Base-by-base conservation (phyloP, 2,113 vertebrate species). In the Corythoichthys intestinalis region DNA sequence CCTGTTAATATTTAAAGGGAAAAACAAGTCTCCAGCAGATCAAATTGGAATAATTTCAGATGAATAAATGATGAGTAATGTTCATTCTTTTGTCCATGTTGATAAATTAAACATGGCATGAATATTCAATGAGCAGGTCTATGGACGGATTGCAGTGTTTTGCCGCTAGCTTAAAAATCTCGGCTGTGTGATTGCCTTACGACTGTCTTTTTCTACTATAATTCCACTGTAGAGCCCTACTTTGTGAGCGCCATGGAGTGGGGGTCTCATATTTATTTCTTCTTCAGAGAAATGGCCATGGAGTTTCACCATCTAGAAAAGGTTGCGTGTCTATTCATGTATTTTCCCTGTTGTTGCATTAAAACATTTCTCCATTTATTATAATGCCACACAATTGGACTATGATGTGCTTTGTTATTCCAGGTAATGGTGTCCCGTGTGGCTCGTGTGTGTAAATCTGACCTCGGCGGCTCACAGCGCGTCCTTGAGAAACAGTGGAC, bases 401-500 rank as follows among this genome's bases (percentile, higher is more conserved):
- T 38, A 0, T 61, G 13, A 34, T 0, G 0, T 9, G 49, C 10
- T 2, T 11, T 58, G 11, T 66, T 52, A 4, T 48, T 9, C 0
- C 56, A 99, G 97, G 94, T 98, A 80, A 94, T 98, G 91, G 95
- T 99, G 77, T 93, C 97, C 0, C 94, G 97, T 0, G 96, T 99
- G 85, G 96, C 95, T 1, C 94, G 96, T 0, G 96, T 98, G 75
- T 98, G 97, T 82, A 98, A 96, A 84, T 94, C 94, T 0, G 97
- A 99, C 64, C 88, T 96, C 83, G 97, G 97, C 0, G 97, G 97
- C 52, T 99, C 97, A 0, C 97, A 96, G 62, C 86, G 97, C 0
- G 97, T 99, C 71, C 90, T 99, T 52, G 97, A 99, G 89, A 97
- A 97, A 79, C 97, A 99, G 86, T 99, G 97, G 95, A 98, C 96